A percentile compares a stretch with the other conserved stretches of the same genome.
These are phyloP conservation scores for Gobio gobio DNA, from an alignment of 2,113 vertebrate genomes.

Conservation along the genomic window DNA sequence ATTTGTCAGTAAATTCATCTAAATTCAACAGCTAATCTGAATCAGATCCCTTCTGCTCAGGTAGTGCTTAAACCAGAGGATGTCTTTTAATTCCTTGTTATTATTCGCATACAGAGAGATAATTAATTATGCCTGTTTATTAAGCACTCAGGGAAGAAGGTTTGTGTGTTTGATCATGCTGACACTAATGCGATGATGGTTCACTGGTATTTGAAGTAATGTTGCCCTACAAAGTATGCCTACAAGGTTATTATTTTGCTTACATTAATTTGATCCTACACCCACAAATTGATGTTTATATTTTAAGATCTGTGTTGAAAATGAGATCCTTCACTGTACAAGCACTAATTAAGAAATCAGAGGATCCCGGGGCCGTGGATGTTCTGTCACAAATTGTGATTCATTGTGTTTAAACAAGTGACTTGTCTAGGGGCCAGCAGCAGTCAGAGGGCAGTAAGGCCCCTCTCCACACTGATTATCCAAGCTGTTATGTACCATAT, in stretches of 20 bases:
- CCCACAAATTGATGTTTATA: not conserved
- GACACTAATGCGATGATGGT: slow-evolving; percentile 18
- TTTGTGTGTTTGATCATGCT: slow-evolving; percentile 28
- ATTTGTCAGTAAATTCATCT: slow-evolving; percentile 26
- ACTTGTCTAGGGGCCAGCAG: not conserved
- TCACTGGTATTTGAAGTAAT: slow-evolving; percentile 27
- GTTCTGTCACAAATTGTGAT: not conserved
- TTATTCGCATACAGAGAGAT: slow-evolving; percentile 29
- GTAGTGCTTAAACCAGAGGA: slow-evolving; percentile 24
- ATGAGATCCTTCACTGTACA: not conserved
- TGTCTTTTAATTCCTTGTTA: slow-evolving; percentile 25
- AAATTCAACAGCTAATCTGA: slow-evolving; percentile 21
- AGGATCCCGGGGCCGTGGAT: not conserved
- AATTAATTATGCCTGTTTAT: slow-evolving; percentile 43
- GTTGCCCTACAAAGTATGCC: slow-evolving; percentile 20
- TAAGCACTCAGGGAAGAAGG: not conserved
- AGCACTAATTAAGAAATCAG: slow-evolving; percentile 13
- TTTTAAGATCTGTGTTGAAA: slow-evolving; percentile 16
- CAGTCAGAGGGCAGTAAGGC: not conserved
- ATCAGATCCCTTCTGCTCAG: slow-evolving; percentile 7
- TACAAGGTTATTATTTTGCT: slow-evolving; percentile 21
- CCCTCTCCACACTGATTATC: slow-evolving; percentile 10
- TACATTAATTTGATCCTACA: not conserved
- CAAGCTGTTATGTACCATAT: slow-evolving; percentile 15
- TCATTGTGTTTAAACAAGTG: slow-evolving; percentile 11